Conservation (phyloP, 2,888 invertebrate genomes). For the Plagodis pulveraria region DNA sequence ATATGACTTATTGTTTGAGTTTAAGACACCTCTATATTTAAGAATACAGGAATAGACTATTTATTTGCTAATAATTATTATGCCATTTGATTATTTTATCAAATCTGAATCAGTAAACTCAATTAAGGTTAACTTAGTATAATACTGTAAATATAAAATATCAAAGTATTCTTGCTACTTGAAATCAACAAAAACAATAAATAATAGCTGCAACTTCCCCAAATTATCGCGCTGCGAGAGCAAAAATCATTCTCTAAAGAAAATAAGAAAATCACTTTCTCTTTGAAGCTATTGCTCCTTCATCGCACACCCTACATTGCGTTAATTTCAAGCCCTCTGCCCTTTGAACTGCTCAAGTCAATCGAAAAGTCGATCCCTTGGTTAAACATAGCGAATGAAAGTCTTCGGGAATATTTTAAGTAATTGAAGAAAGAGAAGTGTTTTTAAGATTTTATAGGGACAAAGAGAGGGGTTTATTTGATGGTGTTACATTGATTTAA, state of each 20-base stretch:
- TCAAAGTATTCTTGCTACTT: neutral
- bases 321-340: conserved; percentile 75
- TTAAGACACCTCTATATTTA: too few species aligned
- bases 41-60: too few species aligned
- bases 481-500: conserved; percentile 41
- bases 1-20: too few species aligned
- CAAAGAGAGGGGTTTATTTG: conserved; percentile 58
- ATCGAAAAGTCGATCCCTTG: conserved; percentile 82
- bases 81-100: too few species aligned
- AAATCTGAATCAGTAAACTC: too few species aligned
- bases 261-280: conserved; percentile 74
- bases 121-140: too few species aligned
- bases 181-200: conserved; percentile 29
- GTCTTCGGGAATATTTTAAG: conserved; percentile 79
- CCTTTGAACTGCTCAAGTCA: conserved; percentile 83
- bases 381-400: conserved; percentile 83
- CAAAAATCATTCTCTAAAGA: conserved; percentile 63
- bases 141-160: too few species aligned
- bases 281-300: conserved; percentile 74
- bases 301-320: conserved; percentile 76
- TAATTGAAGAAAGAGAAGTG: conserved; percentile 80
- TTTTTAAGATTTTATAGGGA: conserved; percentile 70
- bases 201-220: conserved; percentile 33
- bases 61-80: too few species aligned
- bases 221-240: conserved; percentile 40